Percentiles rank a stretch among this genome's conserved stretches.
phyloP scores from a whole-genome alignment of 2,113 vertebrate genomes.

The Microtus ochrogaster region DNA sequence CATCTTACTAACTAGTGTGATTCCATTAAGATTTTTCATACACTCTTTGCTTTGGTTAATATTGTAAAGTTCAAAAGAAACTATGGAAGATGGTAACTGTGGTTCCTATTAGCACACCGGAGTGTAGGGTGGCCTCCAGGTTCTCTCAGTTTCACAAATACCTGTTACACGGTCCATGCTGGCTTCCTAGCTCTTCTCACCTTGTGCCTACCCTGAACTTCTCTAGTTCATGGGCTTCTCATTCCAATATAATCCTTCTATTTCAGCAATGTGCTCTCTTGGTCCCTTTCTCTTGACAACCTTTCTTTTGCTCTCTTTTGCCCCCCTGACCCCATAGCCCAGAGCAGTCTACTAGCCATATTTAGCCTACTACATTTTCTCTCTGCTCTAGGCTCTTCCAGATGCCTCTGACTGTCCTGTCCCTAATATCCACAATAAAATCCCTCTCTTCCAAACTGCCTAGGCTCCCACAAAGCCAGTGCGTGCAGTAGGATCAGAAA shows the following conservation, averaged over 20 bases:
- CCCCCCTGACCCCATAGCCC: neutral
- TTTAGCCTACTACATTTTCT: neutral
- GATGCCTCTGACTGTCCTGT: neutral
- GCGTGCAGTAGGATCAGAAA: no score
- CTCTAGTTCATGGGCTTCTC: neutral
- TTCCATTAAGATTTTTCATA: neutral
- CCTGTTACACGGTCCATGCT: neutral
- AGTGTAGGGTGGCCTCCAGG: neutral
- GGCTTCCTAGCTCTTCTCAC: neutral
- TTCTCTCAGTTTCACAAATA: neutral
- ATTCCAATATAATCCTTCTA: neutral
- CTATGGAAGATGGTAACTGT: neutral
- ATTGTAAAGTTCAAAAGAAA: neutral
- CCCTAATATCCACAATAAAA: neutral
- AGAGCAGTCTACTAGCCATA: neutral
- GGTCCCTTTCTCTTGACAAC: neutral
- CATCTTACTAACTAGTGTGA: neutral
- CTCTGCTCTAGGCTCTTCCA: neutral
- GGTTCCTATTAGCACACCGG: neutral
- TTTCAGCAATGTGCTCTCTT: neutral
- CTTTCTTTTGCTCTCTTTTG: neutral
- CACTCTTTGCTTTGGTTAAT: neutral
- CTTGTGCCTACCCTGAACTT: neutral
- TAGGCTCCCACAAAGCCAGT: no score
- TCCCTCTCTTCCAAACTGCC: no score